Evolutionary conservation across 1,140 invertebrate genomes (phyloP).

Genomic region (Bactericera cockerelli): DNA sequence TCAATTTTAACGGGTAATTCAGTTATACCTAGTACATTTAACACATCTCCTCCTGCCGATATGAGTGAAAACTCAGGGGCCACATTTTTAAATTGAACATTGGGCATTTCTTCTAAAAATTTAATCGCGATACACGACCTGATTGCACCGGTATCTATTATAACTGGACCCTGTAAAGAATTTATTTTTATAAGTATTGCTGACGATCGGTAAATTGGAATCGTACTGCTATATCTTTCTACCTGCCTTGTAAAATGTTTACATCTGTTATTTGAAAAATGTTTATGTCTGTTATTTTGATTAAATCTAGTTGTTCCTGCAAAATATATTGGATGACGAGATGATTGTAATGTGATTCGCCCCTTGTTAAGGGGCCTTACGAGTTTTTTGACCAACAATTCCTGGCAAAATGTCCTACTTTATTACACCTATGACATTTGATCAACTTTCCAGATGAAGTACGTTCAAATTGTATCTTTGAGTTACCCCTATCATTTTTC

Average conservation of each 20-base stretch:
- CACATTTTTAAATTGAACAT: neutral
- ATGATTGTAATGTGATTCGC: neutral
- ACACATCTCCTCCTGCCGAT: neutral
- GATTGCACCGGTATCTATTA: neutral
- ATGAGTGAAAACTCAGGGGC: neutral
- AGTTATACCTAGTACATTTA: neutral
- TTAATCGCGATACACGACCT: neutral
- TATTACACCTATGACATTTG: neutral
- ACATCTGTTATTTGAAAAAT: too few relatives aligned
- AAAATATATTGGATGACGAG: neutral
- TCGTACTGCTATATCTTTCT: neutral
- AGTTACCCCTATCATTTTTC: neutral
- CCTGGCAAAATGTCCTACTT: neutral
- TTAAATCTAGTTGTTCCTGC: neutral
- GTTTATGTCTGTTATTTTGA: too few relatives aligned
- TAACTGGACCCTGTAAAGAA: neutral
- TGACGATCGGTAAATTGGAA: neutral
- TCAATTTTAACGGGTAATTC: neutral
- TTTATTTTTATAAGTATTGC: neutral
- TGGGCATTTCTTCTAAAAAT: neutral
- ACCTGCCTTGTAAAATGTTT: neutral
- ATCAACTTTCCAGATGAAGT: neutral
- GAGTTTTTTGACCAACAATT: neutral
- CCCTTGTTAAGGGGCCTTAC: neutral
- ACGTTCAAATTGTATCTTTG: neutral